A percentile compares a stretch with the other conserved stretches of the same genome.
phyloP scores from a whole-genome alignment of 2,888 invertebrate species.

The Salpingus planirostris region DNA sequence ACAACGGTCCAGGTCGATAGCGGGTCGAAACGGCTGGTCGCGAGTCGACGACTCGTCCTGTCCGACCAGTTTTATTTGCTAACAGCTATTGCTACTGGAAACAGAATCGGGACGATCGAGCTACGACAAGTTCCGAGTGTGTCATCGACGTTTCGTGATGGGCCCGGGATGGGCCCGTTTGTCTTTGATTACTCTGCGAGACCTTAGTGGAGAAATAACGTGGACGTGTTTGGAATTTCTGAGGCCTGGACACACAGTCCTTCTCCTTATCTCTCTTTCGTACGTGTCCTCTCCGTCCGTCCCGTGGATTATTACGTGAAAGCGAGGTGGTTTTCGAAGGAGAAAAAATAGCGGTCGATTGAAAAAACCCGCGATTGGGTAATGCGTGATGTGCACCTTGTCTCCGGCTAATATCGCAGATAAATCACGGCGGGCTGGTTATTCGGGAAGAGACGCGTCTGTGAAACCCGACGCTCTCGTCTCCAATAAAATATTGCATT shows the following conservation, averaged over 20 bases:
- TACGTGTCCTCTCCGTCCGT: slow-evolving; percentile 6
- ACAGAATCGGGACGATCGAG: slow-evolving; percentile 22
- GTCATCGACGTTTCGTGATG: no score
- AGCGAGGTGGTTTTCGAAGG: no score
- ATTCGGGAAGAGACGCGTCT: no score
- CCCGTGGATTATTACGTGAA: no score
- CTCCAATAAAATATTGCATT: slow-evolving; percentile 10
- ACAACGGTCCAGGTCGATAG: slow-evolving; percentile 16
- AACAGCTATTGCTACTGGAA: slow-evolving; percentile 37
- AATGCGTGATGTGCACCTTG: no score
- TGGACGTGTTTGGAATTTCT: slow-evolving; percentile 34
- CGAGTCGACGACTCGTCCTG: slow-evolving; percentile 20
- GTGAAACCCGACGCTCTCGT: no score
- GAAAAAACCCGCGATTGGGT: no score
- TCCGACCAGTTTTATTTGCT: slow-evolving; percentile 34
- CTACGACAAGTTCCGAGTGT: slow-evolving; percentile 19
- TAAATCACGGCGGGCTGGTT: no score
- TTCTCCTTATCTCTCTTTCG: slow-evolving; percentile 11
- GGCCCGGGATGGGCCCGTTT: slow-evolving; percentile 6
- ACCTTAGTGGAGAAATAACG: slow-evolving; percentile 31
- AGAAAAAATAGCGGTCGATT: no score
- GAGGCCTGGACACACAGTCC: slow-evolving; percentile 20
- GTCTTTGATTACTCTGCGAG: slow-evolving; percentile 21
- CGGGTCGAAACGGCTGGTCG: slow-evolving; percentile 4
- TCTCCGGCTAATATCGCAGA: no score